phyloP scores from a whole-genome alignment of 2,797 vertebrate genomes.

The Rhinatrema bivittatum region DNA sequence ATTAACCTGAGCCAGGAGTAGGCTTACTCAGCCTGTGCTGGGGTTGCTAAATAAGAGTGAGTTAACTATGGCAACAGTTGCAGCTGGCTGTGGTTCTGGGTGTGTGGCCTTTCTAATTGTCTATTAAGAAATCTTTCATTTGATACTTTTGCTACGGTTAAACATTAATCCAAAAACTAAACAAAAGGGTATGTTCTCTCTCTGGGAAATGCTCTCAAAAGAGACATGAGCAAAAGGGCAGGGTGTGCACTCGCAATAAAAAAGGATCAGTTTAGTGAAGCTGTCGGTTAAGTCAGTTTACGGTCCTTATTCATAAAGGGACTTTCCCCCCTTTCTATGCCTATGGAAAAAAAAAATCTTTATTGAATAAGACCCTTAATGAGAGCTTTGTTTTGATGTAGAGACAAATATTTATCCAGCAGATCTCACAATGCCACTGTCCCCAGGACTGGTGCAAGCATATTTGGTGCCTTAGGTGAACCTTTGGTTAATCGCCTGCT shows the following conservation, averaged over 20 bases:
- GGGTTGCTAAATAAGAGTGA: conserved; percentile 19
- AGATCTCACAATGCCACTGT: too few relatives aligned
- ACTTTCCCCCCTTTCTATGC: too few relatives aligned
- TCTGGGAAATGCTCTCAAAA: conserved; percentile 3
- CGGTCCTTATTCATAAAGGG: too few relatives aligned
- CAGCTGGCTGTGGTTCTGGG: conserved; percentile 18
- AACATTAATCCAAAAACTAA: conserved; percentile 30
- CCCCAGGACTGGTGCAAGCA: too few relatives aligned
- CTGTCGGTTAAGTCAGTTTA: too few relatives aligned
- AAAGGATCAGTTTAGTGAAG: too few relatives aligned
- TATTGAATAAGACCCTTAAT: too few relatives aligned
- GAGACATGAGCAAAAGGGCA: conserved; percentile 5
- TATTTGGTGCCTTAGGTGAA: too few relatives aligned
- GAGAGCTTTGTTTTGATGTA: too few relatives aligned
- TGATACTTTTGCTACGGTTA: conserved; percentile 28
- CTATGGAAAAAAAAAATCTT: too few relatives aligned
- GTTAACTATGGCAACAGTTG: conserved; percentile 21
- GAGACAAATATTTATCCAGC: too few relatives aligned
- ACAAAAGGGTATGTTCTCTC: conserved; percentile 23
- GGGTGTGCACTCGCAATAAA: conserved; percentile 3
- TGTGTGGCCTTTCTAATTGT: conserved; percentile 21
- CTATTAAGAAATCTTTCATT: conserved; percentile 29
- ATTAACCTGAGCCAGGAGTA: conserved; percentile 13
- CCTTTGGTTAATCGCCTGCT: too few relatives aligned
- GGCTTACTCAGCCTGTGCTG: conserved; percentile 15